Evolutionary conservation across 2,113 vertebrate species (phyloP), one percentile per base, ranked within the genome.

Genomic region (Chamaetylas fuelleborni): DNA sequence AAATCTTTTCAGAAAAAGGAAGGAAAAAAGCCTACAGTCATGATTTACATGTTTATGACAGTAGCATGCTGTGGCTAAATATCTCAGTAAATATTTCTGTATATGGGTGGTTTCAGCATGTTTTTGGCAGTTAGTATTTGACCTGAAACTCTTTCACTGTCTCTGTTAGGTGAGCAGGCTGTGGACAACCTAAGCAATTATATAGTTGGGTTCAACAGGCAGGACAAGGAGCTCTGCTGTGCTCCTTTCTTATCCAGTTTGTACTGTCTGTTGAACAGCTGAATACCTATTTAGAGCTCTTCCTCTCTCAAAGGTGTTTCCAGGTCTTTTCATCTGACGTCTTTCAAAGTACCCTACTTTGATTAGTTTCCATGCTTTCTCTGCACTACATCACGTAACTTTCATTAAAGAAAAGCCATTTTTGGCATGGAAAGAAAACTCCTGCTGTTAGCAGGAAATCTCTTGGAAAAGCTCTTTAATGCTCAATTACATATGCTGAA

Each of bases 361-460:
- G 85, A 92, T 92, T 86, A 53, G 62, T 87, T 95, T 87, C 51
- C 48, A 47, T 47, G 20, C 42, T 73, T 93, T 43, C 57, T 62
- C 34, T 92, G 54, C 36, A 33, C 61, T 95, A 58, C 45, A 64
- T 42, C 57, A 71, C 72, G 25, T 42, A 81, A 80, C 48, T 93
- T 95, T 82, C 93, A 88, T 92, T 79, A 95, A 93, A 86, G 34
- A 86, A 91, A 92, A 94, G 69, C 8, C 54, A 38, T 62, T 95
- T 84, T 87, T 93, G 87, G 58, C 85, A 90, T 77, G 47, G 60
- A 77, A 84, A 65, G 53, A 58, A 77, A 84, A 19, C 65, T 76
- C 87, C 85, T 92, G 93, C 73, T 87, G 71, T 42, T 91, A 81
- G n/a, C 28, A 90, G 48, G 54, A 60, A 60, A 69, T 51, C 33